Conservation (phyloP, 2,797 vertebrate genomes). For the Myotis daubentonii region DNA sequence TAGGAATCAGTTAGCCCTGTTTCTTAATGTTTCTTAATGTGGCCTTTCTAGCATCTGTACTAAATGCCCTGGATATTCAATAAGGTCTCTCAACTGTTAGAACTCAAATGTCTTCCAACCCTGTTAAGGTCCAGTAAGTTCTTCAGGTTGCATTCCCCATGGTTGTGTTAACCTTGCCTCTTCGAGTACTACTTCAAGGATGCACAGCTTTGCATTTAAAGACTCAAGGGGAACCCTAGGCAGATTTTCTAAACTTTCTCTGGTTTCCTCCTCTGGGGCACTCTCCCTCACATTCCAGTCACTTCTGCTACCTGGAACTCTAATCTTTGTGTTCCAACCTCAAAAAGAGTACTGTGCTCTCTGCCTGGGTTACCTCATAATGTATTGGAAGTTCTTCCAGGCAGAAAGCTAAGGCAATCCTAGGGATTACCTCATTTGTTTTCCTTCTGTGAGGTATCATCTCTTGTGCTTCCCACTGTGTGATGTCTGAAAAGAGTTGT, state of each 20-base stretch:
- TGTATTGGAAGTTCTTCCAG: background rate
- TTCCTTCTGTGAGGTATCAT: background rate
- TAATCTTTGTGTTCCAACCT: background rate
- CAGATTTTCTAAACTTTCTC: background rate
- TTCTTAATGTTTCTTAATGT: background rate
- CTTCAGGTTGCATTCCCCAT: background rate
- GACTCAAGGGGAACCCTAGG: background rate
- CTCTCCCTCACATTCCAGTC: background rate
- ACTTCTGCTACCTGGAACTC: background rate
- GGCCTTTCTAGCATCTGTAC: background rate
- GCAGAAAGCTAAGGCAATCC: background rate
- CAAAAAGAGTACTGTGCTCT: background rate
- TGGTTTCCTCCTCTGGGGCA: background rate
- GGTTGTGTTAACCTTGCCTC: background rate
- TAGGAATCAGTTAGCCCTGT: background rate
- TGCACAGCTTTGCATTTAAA: background rate
- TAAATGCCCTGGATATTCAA: background rate
- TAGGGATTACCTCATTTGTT: background rate
- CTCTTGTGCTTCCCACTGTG: background rate
- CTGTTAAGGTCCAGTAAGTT: background rate
- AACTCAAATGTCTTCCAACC: background rate
- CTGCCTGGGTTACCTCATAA: background rate
- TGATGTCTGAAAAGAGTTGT: background rate
- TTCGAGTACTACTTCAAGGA: background rate
- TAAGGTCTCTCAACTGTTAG: background rate